These are phyloP conservation scores for Falcunculus frontatus DNA, from an alignment of 2,113 vertebrate species.

Conservation along the genomic window DNA sequence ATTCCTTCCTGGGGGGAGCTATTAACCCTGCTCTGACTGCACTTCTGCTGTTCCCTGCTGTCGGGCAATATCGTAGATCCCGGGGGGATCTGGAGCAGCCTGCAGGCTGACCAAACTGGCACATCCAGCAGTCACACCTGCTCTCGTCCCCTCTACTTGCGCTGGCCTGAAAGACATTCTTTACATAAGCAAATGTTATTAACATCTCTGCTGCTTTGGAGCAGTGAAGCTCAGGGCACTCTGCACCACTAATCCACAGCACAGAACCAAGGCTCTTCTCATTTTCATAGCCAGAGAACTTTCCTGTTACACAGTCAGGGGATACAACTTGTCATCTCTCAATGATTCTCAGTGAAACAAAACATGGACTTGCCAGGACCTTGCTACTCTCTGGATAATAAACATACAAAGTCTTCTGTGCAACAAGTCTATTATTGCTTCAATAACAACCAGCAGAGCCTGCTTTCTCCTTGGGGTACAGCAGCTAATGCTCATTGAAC, in stretches of 20 bases:
- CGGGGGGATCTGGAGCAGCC: rapidly evolving
- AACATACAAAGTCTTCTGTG: neutral
- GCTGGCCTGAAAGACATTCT: neutral
- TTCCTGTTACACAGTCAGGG: neutral
- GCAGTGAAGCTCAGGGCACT: neutral
- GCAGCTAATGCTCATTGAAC: neutral
- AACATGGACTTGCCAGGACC: neutral
- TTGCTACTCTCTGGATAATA: neutral
- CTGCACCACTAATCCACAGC: rapidly evolving
- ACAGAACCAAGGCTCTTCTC: neutral
- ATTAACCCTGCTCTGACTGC: neutral
- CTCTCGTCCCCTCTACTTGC: neutral
- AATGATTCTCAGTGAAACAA: neutral
- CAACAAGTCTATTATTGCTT: neutral
- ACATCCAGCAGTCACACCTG: rapidly evolving
- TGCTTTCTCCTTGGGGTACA: neutral
- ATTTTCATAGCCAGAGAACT: neutral
- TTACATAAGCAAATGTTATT: rapidly evolving
- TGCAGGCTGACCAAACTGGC: neutral
- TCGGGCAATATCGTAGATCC: neutral
- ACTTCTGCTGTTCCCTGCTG: neutral
- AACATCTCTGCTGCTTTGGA: neutral
- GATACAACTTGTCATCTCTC: neutral
- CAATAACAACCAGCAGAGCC: neutral
- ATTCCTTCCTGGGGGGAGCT: neutral